A percentile compares a stretch with the other conserved stretches of the same genome.
These are phyloP conservation scores for Meloidogyne floridensis DNA, from an alignment of 1,140 invertebrate genomes.

Conservation along the genomic window DNA sequence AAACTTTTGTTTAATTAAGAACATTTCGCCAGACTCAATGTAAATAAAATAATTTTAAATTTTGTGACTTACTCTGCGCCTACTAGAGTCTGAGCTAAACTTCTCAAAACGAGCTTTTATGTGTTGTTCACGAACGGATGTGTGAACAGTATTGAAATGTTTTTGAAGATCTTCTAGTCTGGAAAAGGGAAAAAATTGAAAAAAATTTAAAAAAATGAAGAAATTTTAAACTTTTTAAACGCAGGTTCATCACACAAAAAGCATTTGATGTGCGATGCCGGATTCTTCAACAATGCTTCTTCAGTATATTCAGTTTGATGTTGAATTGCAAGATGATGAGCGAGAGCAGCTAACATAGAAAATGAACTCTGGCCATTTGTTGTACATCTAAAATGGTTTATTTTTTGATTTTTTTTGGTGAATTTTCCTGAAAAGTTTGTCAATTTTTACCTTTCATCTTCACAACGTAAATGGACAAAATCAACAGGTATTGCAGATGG, in stretches of 20 bases:
- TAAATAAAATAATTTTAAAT: not conserved
- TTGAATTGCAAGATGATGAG: conserved; percentile 42
- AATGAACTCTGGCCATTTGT: conserved; percentile 7
- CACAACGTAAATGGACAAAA: conserved; percentile 16
- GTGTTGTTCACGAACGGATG: conserved; percentile 25
- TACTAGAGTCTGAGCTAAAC: not conserved
- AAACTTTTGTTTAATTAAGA: not conserved
- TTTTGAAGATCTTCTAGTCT: conserved; percentile 21
- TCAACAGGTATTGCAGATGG: conserved; percentile 35
- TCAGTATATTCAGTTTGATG: conserved; percentile 21
- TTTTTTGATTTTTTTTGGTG: not conserved
- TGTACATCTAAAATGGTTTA: conserved; percentile 4
- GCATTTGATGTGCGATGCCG: conserved; percentile 13
- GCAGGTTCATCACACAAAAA: conserved; percentile 23
- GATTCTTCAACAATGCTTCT: conserved; percentile 17
- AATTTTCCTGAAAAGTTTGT: not conserved
- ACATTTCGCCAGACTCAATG: not conserved
- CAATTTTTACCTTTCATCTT: conserved; percentile 5
- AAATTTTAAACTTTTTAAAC: conserved; percentile 24
- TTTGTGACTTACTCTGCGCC: conserved; percentile 7
- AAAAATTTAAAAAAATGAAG: not conserved
- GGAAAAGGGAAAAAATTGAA: not conserved
- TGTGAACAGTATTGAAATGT: conserved; percentile 21
- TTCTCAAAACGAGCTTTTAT: conserved; percentile 18
- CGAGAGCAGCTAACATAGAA: conserved; percentile 25